Percentiles rank a stretch among this genome's conserved stretches.
Evolutionary conservation across 2,113 vertebrate genomes (phyloP).

Genomic region (Edolisoma coerulescens): DNA sequence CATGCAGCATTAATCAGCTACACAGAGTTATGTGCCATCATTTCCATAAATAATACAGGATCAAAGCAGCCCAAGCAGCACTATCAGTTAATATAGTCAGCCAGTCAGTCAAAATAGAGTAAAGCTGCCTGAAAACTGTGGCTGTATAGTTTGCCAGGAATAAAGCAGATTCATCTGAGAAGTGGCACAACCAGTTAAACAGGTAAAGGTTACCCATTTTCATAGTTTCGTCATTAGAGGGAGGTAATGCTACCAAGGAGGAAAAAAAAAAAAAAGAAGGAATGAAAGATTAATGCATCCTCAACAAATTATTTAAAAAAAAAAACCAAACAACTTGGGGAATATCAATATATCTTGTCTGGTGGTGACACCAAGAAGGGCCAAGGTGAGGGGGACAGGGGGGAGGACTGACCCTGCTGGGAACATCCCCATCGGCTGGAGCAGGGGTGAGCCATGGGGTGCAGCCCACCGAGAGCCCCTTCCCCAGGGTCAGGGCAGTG

Average conservation of each 20-base stretch:
- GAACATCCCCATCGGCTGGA: background rate
- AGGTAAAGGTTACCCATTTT: background rate
- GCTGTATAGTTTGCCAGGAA: background rate
- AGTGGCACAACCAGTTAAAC: constrained; percentile 36
- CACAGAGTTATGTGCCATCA: constrained; percentile 39
- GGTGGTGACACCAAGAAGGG: background rate
- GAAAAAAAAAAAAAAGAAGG: background rate
- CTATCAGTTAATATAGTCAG: constrained; percentile 53
- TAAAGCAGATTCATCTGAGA: constrained; percentile 31
- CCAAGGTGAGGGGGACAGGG: background rate
- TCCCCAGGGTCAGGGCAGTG: background rate
- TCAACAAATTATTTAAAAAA: background rate
- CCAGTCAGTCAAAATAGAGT: constrained; percentile 50
- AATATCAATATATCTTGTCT: background rate
- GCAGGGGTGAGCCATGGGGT: background rate
- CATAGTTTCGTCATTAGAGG: background rate
- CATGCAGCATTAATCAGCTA: constrained; percentile 59
- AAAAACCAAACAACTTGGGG: background rate
- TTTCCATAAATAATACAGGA: constrained; percentile 67
- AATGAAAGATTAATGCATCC: background rate
- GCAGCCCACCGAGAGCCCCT: background rate
- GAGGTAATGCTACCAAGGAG: background rate
- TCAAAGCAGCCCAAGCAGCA: constrained; percentile 58
- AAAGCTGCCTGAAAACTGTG: constrained; percentile 44
- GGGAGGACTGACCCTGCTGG: accelerated